Evolutionary conservation across 2,113 vertebrate species (phyloP).

Genomic region (Megaceryle torquata): DNA sequence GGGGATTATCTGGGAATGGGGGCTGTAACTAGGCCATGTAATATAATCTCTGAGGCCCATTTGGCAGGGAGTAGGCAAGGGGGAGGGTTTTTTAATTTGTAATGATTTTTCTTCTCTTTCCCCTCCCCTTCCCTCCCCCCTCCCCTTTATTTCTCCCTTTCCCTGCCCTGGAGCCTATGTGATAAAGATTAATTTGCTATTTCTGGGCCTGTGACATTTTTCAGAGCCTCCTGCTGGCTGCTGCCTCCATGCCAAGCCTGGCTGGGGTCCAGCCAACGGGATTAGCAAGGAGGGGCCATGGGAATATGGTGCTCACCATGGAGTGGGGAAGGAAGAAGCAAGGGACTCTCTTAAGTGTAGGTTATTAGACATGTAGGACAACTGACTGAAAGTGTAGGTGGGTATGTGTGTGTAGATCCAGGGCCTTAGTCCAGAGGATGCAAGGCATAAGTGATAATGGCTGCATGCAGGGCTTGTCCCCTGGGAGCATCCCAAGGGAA

Average conservation of each 20-base stretch:
- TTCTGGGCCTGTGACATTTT: conserved; percentile 75
- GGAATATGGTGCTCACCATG: conserved; percentile 38
- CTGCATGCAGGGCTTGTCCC: not conserved
- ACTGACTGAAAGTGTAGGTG: not conserved
- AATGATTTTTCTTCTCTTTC: conserved; percentile 31
- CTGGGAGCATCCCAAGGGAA: not conserved
- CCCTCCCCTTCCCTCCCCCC: not conserved
- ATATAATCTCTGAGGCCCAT: conserved; percentile 62
- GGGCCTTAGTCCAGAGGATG: not conserved
- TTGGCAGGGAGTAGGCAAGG: conserved; percentile 46
- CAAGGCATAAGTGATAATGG: not conserved
- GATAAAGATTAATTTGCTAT: conserved; percentile 76
- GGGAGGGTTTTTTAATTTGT: conserved; percentile 55
- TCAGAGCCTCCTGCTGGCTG: conserved; percentile 66
- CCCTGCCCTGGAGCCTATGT: conserved; percentile 53
- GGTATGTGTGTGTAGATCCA: not conserved
- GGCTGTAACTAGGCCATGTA: conserved; percentile 67
- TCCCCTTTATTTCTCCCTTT: conserved; percentile 41
- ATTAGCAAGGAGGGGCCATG: conserved; percentile 52
- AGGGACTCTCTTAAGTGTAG: not conserved
- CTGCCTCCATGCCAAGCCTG: conserved; percentile 63
- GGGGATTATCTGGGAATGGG: conserved; percentile 58
- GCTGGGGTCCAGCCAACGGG: conserved; percentile 49
- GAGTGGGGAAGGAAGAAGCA: not conserved
- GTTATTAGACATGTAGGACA: not conserved